Base-by-base conservation (phyloP, 2,888 invertebrate genomes). In the Reticulitermes lucifugus region DNA sequence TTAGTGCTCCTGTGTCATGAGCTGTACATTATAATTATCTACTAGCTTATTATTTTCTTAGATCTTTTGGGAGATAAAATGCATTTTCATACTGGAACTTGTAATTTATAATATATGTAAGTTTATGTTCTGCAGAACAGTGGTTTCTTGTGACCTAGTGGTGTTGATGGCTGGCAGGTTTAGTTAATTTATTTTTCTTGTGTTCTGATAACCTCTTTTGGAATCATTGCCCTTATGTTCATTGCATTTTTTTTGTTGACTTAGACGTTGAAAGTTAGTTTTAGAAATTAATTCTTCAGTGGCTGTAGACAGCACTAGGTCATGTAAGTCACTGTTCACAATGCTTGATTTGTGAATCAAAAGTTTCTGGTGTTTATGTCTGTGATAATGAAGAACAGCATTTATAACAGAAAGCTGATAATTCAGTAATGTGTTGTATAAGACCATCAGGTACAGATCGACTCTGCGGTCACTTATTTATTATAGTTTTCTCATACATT, bases 21-120 rank as follows among this genome's bases (percentile, higher is more conserved):
- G 22, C 43, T 77, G 51, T 46, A 77, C n/a, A 46, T 46, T 46
- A 46, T 77, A 51, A 46, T 75, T 75, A 3, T 21, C 0, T 77
- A 77, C 77, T 77, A 77, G 46, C 75, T 43, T 75, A 75, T 43
- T 77, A 77, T 21, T 77, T 77, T 77, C 46, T 77, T 77, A 10
- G 77, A 77, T 21, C 21, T 22, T n/a, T 77, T 12, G 46, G 77
- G 7, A n/a, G 77, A n/a, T 12, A 46, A 46, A 21, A 46, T 77
- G 12, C 22, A 77, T 77, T 77, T 77, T 25, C 10, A 77, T 46
- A 46, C 12, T 21, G 22, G 41, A 73, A 73, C 29, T 25, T 41
- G 29, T 9, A 71, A 71, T 71, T 71, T 71, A 14, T n/a, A 71
- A 25, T 18, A 35, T 71, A 35, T 29, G 1, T 60, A 21, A 60